Evolutionary conservation across 2,797 vertebrate species (phyloP).

Genomic region (Menidia menidia): DNA sequence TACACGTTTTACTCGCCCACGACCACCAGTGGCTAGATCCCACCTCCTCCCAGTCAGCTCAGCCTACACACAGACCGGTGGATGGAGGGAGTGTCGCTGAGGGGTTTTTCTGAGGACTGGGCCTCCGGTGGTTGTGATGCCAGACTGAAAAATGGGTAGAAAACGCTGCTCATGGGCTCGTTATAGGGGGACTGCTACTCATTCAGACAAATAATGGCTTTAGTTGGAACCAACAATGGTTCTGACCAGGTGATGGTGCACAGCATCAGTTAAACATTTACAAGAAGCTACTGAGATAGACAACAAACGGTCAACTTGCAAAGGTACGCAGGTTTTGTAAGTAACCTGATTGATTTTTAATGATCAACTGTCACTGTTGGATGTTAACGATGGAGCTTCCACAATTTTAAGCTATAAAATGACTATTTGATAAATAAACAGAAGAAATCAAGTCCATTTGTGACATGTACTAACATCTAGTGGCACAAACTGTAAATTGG

Average conservation of each 20-base stretch:
- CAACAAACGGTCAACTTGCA: too few relatives aligned
- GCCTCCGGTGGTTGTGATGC: constrained; percentile 57
- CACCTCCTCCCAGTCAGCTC: constrained; percentile 63
- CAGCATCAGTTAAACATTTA: neutral
- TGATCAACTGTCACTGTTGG: neutral
- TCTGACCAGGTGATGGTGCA: neutral
- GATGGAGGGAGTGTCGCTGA: constrained; percentile 15
- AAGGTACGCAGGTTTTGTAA: too few relatives aligned
- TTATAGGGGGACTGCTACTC: constrained; percentile 41
- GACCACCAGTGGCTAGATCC: constrained; percentile 55
- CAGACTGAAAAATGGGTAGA: constrained; percentile 4
- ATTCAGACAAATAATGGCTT: constrained; percentile 16
- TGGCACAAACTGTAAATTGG: neutral
- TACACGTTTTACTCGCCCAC: constrained; percentile 49
- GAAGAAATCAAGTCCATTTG: neutral
- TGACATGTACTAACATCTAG: neutral
- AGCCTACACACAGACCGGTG: constrained; percentile 38
- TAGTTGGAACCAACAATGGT: neutral
- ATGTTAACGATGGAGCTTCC: neutral
- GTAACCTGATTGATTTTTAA: neutral
- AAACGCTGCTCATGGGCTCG: constrained; percentile 55
- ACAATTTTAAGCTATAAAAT: neutral
- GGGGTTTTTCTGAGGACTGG: constrained; percentile 50
- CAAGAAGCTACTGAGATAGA: neutral
- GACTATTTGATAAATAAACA: too few relatives aligned